A percentile compares a stretch with the other conserved stretches of the same genome.
Conservation (phyloP, 64 coral and sea anemone species). For the Exaiptasia diaphana region DNA sequence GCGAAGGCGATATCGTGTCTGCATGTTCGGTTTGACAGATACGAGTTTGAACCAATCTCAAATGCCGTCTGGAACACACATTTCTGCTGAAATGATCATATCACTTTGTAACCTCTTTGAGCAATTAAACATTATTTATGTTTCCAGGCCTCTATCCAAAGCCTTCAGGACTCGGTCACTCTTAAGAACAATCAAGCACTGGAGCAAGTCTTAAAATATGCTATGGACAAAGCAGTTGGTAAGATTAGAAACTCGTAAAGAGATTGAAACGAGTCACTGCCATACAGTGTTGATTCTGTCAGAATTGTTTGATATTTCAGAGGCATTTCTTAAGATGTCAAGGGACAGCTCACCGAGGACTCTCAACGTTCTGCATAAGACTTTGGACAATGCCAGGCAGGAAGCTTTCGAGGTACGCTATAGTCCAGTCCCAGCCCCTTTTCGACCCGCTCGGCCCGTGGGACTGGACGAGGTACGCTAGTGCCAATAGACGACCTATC, state of each 20-base stretch:
- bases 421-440: no score
- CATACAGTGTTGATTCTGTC: no score
- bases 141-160: constrained; percentile 24
- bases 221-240: constrained; percentile 38
- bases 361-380: constrained; percentile 30
- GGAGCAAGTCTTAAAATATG: constrained; percentile 29
- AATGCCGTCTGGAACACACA: no score
- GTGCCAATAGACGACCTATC: no score
- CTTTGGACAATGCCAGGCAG: constrained; percentile 41
- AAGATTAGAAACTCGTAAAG: not conserved
- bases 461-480: not conserved
- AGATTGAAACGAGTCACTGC: no score
- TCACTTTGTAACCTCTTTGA: no score
- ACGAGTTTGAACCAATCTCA: no score
- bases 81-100: no score
- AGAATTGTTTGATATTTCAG: no score
- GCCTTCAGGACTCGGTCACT: constrained; percentile 27
- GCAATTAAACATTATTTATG: no score
- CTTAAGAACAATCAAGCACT: constrained; percentile 60
- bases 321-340: not conserved
- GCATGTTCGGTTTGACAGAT: no score
- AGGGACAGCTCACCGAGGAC: constrained; percentile 50
- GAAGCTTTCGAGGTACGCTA: constrained; percentile 41
- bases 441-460: not conserved
- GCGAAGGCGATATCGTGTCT: no score